These are phyloP conservation scores for Callyntrura sp. DNA, from an alignment of 2,888 invertebrate genomes.

Conservation along the genomic window DNA sequence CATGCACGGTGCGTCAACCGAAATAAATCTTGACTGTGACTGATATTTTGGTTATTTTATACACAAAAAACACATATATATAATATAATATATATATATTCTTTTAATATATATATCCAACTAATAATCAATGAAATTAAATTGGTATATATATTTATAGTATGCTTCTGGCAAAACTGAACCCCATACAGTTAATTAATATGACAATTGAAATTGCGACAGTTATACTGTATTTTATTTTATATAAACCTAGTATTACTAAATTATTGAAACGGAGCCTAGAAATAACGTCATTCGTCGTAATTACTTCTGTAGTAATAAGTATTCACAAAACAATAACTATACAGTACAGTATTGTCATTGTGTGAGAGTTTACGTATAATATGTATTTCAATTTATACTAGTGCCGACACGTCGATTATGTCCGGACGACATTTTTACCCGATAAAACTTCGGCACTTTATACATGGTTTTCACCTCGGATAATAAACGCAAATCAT, in stretches of 20 bases:
- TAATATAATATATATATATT: too few species aligned
- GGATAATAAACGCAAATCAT: background rate
- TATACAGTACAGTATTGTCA: background rate
- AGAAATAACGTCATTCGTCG: slow-evolving; percentile 65
- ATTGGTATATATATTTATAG: slow-evolving; percentile 56
- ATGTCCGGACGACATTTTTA: background rate
- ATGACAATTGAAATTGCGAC: slow-evolving; percentile 62
- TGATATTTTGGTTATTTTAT: slow-evolving; percentile 52
- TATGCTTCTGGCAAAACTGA: slow-evolving; percentile 76
- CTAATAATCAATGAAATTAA: slow-evolving; percentile 17
- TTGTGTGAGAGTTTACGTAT: slow-evolving; percentile 2
- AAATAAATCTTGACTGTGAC: slow-evolving; percentile 75
- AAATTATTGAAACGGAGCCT: slow-evolving; percentile 37
- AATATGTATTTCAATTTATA: background rate
- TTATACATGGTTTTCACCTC: too few species aligned
- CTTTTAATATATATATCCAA: slow-evolving; percentile 21
- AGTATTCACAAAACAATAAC: slow-evolving; percentile 22
- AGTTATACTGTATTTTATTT: slow-evolving; percentile 44
- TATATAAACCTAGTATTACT: slow-evolving; percentile 62
- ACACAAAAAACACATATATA: slow-evolving; percentile 67
- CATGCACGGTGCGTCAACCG: slow-evolving; percentile 72
- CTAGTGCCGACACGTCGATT: background rate
- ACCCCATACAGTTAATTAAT: slow-evolving; percentile 71
- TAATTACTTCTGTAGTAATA: slow-evolving; percentile 5
- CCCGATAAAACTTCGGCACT: background rate